Percentiles rank a stretch among this genome's conserved stretches.
Conservation (phyloP, 2,888 invertebrate species). For the Pogonocherus hispidulus region DNA sequence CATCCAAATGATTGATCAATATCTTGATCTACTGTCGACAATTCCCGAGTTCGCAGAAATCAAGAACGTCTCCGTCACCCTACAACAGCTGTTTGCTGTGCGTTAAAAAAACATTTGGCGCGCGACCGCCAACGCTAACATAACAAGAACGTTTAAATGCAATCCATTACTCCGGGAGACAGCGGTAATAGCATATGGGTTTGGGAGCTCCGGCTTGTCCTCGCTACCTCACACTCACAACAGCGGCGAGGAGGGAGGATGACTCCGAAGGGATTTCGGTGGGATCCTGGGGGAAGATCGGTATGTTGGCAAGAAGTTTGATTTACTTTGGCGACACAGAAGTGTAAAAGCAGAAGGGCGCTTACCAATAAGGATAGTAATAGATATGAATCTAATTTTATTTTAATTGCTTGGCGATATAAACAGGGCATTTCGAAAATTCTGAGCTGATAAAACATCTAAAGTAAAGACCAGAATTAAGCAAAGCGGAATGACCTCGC, state of each 20-base stretch:
- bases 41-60: background rate
- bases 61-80: background rate
- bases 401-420: too few species aligned
- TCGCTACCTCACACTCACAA: slow-evolving; percentile 31
- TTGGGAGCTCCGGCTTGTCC: slow-evolving; percentile 35
- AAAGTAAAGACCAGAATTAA: too few species aligned
- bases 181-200: slow-evolving; percentile 60
- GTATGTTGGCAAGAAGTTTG: slow-evolving; percentile 24
- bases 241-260: slow-evolving; percentile 43
- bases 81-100: background rate
- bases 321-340: slow-evolving; percentile 14
- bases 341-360: too few species aligned
- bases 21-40: too few species aligned
- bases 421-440: too few species aligned
- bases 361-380: too few species aligned
- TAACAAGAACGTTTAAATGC: slow-evolving; percentile 51
- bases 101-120: slow-evolving; percentile 38
- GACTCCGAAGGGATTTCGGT: slow-evolving; percentile 3
- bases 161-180: slow-evolving; percentile 62
- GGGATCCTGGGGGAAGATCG: slow-evolving; percentile 14
- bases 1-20: too few species aligned
- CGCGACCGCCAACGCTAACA: slow-evolving; percentile 43
- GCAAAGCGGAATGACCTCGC: too few species aligned
- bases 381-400: too few species aligned
- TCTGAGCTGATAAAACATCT: too few species aligned